phyloP scores from a whole-genome alignment of 2,113 vertebrate species.

The Podarcis raffonei region DNA sequence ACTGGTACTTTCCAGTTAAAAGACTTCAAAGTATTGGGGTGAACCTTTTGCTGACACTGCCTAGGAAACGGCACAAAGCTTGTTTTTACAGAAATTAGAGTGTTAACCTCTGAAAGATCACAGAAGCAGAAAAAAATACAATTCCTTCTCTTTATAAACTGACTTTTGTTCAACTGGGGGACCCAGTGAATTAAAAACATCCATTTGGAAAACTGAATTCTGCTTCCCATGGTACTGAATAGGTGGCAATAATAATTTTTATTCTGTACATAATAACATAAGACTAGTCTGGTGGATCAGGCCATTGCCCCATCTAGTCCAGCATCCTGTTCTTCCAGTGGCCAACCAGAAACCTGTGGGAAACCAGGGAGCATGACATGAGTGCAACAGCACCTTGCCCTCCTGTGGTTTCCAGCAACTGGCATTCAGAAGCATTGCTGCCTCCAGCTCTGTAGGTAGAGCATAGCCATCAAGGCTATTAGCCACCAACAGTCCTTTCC shows the following conservation, averaged over 20 bases:
- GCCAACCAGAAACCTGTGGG: no score
- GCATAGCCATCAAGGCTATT: no score
- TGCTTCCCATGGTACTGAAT: neutral
- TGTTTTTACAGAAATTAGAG: neutral
- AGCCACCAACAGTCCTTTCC: no score
- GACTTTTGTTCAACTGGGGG: neutral
- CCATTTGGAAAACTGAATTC: neutral
- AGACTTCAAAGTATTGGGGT: neutral
- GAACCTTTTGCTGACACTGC: neutral
- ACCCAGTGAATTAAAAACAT: neutral
- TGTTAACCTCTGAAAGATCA: neutral
- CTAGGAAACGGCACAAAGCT: conserved; percentile 4
- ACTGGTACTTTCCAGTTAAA: neutral
- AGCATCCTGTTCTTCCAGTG: no score
- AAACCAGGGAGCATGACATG: no score
- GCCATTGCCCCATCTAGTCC: no score
- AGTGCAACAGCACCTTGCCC: no score
- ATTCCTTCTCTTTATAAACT: neutral
- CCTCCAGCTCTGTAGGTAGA: no score
- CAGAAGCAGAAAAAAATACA: neutral
- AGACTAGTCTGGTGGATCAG: no score
- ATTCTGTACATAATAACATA: no score
- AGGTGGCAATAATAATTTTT: neutral
- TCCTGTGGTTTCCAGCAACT: no score
- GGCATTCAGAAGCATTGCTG: no score